These are phyloP conservation scores for Euclidia mi DNA, from an alignment of 2,888 invertebrate species.

Conservation along the genomic window DNA sequence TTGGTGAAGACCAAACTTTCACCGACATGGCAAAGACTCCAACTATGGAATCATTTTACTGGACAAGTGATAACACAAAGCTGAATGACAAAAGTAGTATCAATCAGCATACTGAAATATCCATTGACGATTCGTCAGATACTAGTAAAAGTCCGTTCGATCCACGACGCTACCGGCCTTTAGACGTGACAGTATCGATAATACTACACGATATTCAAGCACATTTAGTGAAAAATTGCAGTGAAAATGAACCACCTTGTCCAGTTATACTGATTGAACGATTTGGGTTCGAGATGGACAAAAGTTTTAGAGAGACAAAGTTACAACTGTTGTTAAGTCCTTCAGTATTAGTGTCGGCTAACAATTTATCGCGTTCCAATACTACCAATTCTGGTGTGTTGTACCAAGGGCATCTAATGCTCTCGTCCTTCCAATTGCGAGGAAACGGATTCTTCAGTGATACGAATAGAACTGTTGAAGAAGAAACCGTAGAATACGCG, in stretches of 20 bases:
- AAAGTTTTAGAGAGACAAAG: conserved; percentile 97
- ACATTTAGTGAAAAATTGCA: conserved; percentile 97
- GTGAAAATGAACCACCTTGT: conserved; percentile 97
- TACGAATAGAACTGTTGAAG: conserved; percentile 96
- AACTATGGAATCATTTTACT: conserved; percentile 78
- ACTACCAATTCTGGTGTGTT: conserved; percentile 84
- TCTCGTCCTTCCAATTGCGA: conserved; percentile 96
- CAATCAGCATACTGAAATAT: conserved; percentile 88
- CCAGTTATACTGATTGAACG: conserved; percentile 97
- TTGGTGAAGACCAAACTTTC: conserved; percentile 98
- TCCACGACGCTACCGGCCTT: conserved; percentile 95
- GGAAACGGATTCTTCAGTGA: conserved; percentile 99
- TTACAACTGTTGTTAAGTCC: conserved; percentile 97
- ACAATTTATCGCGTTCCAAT: conserved; percentile 92
- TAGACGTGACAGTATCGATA: conserved; percentile 97
- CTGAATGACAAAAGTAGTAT: conserved; percentile 79
- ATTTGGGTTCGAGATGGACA: conserved; percentile 99
- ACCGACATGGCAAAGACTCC: conserved; percentile 96
- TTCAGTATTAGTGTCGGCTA: conserved; percentile 94
- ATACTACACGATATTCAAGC: conserved; percentile 99
- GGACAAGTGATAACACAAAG: conserved; percentile 81
- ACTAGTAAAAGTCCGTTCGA: conserved; percentile 93
- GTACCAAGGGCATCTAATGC: conserved; percentile 95
- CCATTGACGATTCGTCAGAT: conserved; percentile 91
- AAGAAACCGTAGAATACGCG: conserved; percentile 98